A percentile compares a stretch with the other conserved stretches of the same genome.
phyloP scores from a whole-genome alignment of 2,888 invertebrate species.

The Tipula vernalis region DNA sequence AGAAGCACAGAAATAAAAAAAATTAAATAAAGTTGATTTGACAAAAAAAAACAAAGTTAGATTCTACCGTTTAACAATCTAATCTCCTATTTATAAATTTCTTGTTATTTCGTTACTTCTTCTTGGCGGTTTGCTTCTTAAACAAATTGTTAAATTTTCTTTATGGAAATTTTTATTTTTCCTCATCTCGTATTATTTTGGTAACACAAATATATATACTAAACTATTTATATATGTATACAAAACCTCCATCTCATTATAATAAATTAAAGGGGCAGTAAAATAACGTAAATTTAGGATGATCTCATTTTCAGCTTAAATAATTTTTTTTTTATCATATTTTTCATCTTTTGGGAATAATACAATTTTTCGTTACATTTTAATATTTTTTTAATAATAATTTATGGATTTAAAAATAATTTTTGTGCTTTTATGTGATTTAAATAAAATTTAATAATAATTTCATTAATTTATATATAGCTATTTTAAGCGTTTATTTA shows the following conservation, averaged over 20 bases:
- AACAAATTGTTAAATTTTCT: background rate
- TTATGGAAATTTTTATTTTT: background rate
- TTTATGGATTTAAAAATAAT: conserved; percentile 10
- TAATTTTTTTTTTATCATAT: background rate
- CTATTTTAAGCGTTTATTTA: background rate
- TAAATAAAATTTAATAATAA: too few species aligned
- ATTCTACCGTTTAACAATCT: background rate
- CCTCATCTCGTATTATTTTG: background rate
- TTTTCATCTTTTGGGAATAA: background rate
- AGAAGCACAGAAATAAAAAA: background rate
- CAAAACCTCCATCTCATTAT: conserved; percentile 7
- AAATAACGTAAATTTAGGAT: conserved; percentile 6
- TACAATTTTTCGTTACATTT: background rate
- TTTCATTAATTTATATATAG: background rate
- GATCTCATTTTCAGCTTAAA: conserved; percentile 9
- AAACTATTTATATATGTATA: background rate
- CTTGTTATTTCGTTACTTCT: background rate
- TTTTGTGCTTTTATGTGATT: background rate
- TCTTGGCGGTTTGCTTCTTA: background rate
- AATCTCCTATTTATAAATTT: background rate
- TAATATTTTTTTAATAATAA: background rate
- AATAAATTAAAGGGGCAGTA: conserved; percentile 10
- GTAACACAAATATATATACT: background rate
- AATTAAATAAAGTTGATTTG: background rate
- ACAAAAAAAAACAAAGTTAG: background rate